Conservation (phyloP, 2,888 invertebrate genomes). For the Icerya purchasi region DNA sequence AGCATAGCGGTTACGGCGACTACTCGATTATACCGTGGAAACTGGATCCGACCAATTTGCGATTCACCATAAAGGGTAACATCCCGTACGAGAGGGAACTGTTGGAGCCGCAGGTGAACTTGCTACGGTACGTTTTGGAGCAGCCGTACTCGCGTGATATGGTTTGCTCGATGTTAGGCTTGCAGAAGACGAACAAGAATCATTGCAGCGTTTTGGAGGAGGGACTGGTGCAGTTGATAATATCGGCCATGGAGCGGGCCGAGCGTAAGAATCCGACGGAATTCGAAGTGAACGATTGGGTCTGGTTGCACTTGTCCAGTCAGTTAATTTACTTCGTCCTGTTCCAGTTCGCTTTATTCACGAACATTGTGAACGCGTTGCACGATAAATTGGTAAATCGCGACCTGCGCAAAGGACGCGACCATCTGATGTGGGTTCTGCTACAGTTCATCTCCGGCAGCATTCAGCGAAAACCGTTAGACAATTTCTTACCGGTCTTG, state of each 20-base stretch:
- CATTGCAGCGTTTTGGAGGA: slow-evolving; percentile 77
- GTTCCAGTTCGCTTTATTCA: slow-evolving; percentile 82
- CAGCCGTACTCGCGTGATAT: slow-evolving; percentile 91
- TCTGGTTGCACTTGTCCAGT: slow-evolving; percentile 83
- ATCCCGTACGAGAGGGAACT: slow-evolving; percentile 76
- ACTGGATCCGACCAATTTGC: slow-evolving; percentile 60
- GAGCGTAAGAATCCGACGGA: slow-evolving; percentile 31
- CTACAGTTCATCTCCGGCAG: slow-evolving; percentile 93
- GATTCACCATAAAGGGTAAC: slow-evolving; percentile 42
- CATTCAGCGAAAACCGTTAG: slow-evolving; percentile 75
- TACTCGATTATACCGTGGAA: slow-evolving; percentile 84
- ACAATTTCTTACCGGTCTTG: slow-evolving; percentile 72
- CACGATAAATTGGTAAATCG: slow-evolving; percentile 61
- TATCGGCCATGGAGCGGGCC: slow-evolving; percentile 77
- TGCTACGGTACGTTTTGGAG: slow-evolving; percentile 72
- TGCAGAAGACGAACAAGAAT: slow-evolving; percentile 79
- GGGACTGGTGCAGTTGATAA: slow-evolving; percentile 73
- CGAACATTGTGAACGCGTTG: slow-evolving; percentile 71
- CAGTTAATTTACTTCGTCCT: slow-evolving; percentile 87
- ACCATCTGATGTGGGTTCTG: slow-evolving; percentile 94
- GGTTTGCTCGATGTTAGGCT: slow-evolving; percentile 82
- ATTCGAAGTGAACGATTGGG: slow-evolving; percentile 29
- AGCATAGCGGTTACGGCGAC: slow-evolving; percentile 76
- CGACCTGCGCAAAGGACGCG: slow-evolving; percentile 71
- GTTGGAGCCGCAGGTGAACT: slow-evolving; percentile 65